Conservation (phyloP, 1,140 invertebrate species). For the Ephestia elutella region DNA sequence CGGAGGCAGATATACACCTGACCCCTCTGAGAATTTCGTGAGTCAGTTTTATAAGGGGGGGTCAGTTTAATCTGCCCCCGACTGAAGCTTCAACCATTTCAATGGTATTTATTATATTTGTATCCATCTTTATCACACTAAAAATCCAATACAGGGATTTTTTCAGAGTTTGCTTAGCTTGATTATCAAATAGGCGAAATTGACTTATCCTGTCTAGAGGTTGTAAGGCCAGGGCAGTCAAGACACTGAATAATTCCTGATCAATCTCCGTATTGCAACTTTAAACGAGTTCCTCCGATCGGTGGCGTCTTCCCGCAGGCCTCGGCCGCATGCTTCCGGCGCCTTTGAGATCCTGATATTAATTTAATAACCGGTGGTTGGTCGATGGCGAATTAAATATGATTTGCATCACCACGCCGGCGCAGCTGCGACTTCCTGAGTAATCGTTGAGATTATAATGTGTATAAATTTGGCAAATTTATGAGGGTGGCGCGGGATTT, state of each 20-base stretch:
- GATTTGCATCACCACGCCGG: constrained; percentile 25
- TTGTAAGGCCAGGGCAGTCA: no score
- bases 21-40: no score
- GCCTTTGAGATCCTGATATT: background rate
- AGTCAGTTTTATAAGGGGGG: no score
- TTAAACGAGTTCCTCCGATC: background rate
- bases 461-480: constrained; percentile 39
- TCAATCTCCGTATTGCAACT: background rate
- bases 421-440: constrained; percentile 32
- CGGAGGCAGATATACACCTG: no score
- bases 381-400: background rate
- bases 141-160: no score
- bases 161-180: no score
- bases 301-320: background rate
- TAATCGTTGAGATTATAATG: constrained; percentile 55
- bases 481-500: constrained; percentile 39
- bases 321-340: background rate
- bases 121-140: no score
- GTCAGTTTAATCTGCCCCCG: no score
- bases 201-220: no score
- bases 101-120: no score
- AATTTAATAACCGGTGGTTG: constrained; percentile 6
- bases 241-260: background rate
- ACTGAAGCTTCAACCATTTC: no score
- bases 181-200: no score